Base-by-base conservation (phyloP, 2,888 invertebrate species). In the Mythimna albipuncta region DNA sequence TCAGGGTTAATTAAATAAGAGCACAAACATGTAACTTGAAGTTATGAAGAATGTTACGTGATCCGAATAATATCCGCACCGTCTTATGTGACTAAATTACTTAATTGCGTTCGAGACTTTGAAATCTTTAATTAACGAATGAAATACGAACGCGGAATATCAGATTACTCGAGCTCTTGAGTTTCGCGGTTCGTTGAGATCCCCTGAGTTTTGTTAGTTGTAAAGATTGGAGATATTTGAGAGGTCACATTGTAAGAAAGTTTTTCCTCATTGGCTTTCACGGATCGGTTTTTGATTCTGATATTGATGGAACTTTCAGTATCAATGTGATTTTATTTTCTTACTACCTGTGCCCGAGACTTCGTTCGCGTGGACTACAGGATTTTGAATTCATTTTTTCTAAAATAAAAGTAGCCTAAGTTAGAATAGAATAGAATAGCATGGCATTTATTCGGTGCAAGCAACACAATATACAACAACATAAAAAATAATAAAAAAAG, bases 91-190 rank as follows among this genome's bases (percentile, higher is more conserved):
- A 85, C 82, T 80, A 81, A 88, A 84, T 86, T 85, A 74, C 85
- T 76, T 83, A 83, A 86, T 85, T 84, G 83, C 69, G 58, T 81
- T 73, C 73, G 71, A 84, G 77, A 73, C 67, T 83, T 84, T 72
- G 75, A 87, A 86, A 87, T 87, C 85, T 88, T 89, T 87, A 87
- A 88, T 87, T 84, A 89, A 84, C 77, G 81, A 87, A 87, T 85
- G 62, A 83, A 85, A 86, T 84, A 85, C 85, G 85, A 76, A 79
- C 69, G 65, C 69, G 69, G 89, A 89, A 89, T 89, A 82, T 79
- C 65, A 82, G 85, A 89, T 89, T 82, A 84, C 80, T 82, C 70
- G 71, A 74, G 77, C 79, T 79, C 80, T 82, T 77, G 70, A 75
- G 78, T 79, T 78, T 79, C 72, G 79, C 64, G 73, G 58, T 77